Conservation (phyloP, 2,113 vertebrate genomes). For the Octodon degus region DNA sequence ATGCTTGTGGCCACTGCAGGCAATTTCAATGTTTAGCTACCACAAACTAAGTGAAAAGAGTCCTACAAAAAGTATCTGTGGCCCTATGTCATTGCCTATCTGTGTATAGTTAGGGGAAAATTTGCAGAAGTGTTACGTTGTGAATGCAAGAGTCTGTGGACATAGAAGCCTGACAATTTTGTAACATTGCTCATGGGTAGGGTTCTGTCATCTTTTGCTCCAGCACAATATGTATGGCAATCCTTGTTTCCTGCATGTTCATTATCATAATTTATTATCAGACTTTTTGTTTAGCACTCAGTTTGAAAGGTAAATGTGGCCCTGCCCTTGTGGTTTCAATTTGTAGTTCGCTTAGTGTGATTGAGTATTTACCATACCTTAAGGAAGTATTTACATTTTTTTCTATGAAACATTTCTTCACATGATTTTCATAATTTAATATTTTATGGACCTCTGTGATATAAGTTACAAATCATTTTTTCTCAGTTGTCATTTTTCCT, state of each 20-base stretch:
- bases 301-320: conserved; percentile 6
- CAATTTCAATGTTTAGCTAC: neutral
- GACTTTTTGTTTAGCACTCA: neutral
- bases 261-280: neutral
- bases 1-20: neutral
- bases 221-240: neutral
- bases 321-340: neutral
- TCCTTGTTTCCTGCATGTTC: neutral
- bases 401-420: conserved; percentile 1
- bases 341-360: neutral
- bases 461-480: conserved; percentile 34
- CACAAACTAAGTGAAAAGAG: neutral
- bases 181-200: conserved; percentile 13
- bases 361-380: neutral
- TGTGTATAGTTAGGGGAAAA: neutral
- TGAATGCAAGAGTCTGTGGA: neutral
- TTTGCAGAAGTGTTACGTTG: neutral
- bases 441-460: neutral
- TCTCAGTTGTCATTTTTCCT: neutral
- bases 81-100: neutral
- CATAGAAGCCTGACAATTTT: conserved; percentile 14
- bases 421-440: conserved; percentile 21
- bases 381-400: neutral
- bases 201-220: neutral
- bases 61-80: neutral